phyloP scores from a whole-genome alignment of 2,797 vertebrate genomes.

The Psittacula derbiana region DNA sequence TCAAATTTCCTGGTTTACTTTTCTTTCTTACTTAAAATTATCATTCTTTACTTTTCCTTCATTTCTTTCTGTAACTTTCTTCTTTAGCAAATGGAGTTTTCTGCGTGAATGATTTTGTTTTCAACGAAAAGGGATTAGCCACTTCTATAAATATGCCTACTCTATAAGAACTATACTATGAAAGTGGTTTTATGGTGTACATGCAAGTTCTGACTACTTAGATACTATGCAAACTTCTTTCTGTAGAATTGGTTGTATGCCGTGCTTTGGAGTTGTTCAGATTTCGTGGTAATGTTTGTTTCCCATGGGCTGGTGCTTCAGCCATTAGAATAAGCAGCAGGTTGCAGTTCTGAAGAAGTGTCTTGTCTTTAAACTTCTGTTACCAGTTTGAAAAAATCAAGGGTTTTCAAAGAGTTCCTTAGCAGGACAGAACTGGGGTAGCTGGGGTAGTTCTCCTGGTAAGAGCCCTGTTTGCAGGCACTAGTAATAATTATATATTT shows the following conservation, averaged over 20 bases:
- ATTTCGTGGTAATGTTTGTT: neutral
- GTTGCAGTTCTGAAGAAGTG: neutral
- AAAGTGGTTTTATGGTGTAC: neutral
- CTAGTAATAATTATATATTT: neutral
- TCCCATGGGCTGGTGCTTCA: neutral
- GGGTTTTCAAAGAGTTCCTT: neutral
- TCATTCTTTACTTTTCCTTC: neutral
- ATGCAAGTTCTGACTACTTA: neutral
- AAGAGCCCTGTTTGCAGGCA: neutral
- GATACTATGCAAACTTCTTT: neutral
- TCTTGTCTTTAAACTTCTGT: neutral
- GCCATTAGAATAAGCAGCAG: neutral
- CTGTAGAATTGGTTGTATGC: neutral
- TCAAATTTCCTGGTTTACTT: neutral
- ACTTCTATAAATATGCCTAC: neutral
- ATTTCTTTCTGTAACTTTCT: neutral
- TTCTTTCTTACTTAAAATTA: neutral
- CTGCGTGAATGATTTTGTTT: neutral
- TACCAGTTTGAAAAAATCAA: neutral
- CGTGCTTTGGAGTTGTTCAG: neutral
- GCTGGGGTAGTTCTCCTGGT: neutral
- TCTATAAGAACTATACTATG: rapidly evolving
- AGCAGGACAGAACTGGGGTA: neutral
- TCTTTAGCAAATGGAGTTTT: neutral
- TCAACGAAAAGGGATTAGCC: neutral